These are phyloP conservation scores for Hydropsyche betteni DNA, from an alignment of 2,888 invertebrate genomes.

Conservation along the genomic window DNA sequence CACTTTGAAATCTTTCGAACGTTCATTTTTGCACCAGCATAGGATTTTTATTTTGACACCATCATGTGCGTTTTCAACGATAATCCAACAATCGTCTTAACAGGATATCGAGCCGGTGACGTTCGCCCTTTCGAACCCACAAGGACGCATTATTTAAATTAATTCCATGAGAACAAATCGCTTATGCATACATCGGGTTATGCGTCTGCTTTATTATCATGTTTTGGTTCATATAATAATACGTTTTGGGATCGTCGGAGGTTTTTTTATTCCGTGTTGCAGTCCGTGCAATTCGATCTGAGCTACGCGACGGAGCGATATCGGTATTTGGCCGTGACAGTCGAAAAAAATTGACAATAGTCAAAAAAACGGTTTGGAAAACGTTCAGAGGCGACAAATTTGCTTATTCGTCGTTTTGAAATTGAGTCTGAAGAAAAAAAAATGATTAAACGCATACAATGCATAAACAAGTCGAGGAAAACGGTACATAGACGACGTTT, in stretches of 20 bases:
- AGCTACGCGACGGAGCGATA: slow-evolving; percentile 18
- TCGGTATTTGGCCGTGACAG: slow-evolving; percentile 29
- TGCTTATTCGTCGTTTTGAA: no score
- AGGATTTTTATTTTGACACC: no score
- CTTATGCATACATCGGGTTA: background rate
- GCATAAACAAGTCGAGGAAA: background rate
- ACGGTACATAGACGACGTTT: background rate
- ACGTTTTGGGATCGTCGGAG: background rate
- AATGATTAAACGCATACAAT: background rate
- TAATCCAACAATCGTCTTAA: background rate
- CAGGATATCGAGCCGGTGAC: slow-evolving; percentile 9
- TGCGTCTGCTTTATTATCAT: background rate
- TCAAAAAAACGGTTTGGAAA: no score
- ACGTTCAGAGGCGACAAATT: no score
- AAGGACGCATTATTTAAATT: slow-evolving; percentile 16
- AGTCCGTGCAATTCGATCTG: background rate
- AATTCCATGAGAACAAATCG: background rate
- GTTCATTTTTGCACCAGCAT: no score
- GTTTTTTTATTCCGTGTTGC: background rate
- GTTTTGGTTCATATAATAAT: no score
- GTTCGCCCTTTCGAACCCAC: slow-evolving; percentile 14
- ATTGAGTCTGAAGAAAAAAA: background rate
- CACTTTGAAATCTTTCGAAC: no score
- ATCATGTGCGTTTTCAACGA: background rate
- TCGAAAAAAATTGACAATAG: slow-evolving; percentile 9